Base-by-base conservation (phyloP, 1,140 invertebrate genomes). In the Bombus confusus region DNA sequence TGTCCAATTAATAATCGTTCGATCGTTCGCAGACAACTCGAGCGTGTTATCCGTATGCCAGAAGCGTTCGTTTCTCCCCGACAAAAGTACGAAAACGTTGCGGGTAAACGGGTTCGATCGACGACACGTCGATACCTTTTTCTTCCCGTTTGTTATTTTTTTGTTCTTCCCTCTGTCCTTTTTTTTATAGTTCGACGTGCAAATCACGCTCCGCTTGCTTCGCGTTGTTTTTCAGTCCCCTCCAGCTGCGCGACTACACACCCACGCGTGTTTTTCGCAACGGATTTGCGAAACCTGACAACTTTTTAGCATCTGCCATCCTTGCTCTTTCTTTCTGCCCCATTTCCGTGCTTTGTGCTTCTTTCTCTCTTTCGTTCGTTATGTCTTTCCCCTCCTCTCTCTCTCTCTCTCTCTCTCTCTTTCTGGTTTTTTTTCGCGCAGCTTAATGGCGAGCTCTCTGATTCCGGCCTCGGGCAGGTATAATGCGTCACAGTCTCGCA, bases 221-320 rank as follows among this genome's bases (percentile, higher is more conserved):
- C 72, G 52, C 72, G 22, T 86, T 86, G 76, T 83, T 86, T 86
- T 89, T 89, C 74, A 13, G 39, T 66, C 52, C 25, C 74, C 18
- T 66, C 57, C 80, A n/a, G 73, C 43, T 39, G 47, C 37, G 10
- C 43, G 9, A n/a, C 9, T 79, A 59, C 79, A 81, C 84, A 77
- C 73, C 84, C 76, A 80, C 31, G 37, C 82, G 78, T 87, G 81
- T 87, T 85, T 90, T 84, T 86, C 80, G 83, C 80, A 52, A 57
- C 85, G 59, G 43, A 84, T 78, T 68, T 77, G 81, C 57, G 75
- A 75, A 87, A 71, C 88, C 83, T 37, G 80, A 81, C 87, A 84
- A 81, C 75, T 89, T 90, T 90, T 89, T 89, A 84, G 52, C 88
- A 69, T 52, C 34, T 47, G 37, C 37, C 25, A 25, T 10, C 10